phyloP scores from a whole-genome alignment of 2,113 vertebrate genomes.

The Lepus europaeus region DNA sequence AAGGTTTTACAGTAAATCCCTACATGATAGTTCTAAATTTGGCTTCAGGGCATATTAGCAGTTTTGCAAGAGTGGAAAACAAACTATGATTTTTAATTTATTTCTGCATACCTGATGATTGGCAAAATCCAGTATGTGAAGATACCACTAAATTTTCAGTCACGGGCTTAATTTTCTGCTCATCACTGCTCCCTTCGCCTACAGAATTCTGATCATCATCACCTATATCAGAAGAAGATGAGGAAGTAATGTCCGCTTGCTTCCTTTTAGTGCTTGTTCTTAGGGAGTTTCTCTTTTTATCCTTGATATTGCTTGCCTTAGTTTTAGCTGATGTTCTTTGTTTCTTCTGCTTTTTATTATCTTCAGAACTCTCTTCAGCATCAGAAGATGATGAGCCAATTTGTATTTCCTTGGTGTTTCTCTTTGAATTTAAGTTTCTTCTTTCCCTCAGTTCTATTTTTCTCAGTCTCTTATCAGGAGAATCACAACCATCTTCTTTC shows the following conservation, averaged over 20 bases:
- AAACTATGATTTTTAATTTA: slow-evolving; percentile 60
- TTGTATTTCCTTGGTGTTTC: slow-evolving; percentile 84
- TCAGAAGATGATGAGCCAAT: slow-evolving; percentile 87
- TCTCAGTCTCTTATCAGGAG: slow-evolving; percentile 80
- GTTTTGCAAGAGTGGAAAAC: neutral
- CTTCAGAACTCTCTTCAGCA: slow-evolving; percentile 85
- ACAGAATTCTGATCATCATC: slow-evolving; percentile 87
- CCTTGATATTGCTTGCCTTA: slow-evolving; percentile 82
- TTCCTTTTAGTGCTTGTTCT: slow-evolving; percentile 79
- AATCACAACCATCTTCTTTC: slow-evolving; percentile 83
- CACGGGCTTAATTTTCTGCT: slow-evolving; percentile 96
- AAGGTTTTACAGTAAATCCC: slow-evolving; percentile 14
- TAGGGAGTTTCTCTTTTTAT: slow-evolving; percentile 85
- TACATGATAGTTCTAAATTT: slow-evolving; percentile 30
- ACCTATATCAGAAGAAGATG: slow-evolving; percentile 88
- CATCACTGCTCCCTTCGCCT: slow-evolving; percentile 92
- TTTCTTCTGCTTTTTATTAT: slow-evolving; percentile 85
- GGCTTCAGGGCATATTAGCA: slow-evolving; percentile 55
- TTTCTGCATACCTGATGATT: slow-evolving; percentile 95
- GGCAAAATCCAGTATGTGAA: slow-evolving; percentile 91
- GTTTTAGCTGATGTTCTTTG: slow-evolving; percentile 80
- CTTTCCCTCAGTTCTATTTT: slow-evolving; percentile 83
- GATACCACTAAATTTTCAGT: slow-evolving; percentile 91
- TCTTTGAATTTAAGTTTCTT: slow-evolving; percentile 86
- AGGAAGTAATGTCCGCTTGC: slow-evolving; percentile 87